phyloP scores from a whole-genome alignment of 2,113 vertebrate genomes.

The Melanotaenia duboulayi region DNA sequence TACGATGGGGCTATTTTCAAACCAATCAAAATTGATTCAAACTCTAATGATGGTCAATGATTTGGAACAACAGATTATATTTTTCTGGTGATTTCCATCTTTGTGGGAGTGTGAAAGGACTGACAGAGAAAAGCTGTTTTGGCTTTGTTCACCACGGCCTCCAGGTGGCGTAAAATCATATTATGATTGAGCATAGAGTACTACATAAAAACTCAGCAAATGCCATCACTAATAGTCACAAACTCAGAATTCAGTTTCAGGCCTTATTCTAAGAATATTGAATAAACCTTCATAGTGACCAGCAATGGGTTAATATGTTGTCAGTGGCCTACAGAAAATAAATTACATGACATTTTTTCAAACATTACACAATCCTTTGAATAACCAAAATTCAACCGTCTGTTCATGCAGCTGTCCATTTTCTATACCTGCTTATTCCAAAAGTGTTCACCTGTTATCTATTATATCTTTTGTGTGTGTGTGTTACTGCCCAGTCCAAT shows the following conservation, averaged over 20 bases:
- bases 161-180: slow-evolving; percentile 38
- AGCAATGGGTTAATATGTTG: neutral
- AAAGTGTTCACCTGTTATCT: no score
- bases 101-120: neutral
- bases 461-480: no score
- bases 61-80: neutral
- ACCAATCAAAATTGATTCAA: neutral
- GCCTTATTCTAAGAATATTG: no score
- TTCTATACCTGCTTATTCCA: no score
- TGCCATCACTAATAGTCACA: no score
- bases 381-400: no score
- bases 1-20: neutral
- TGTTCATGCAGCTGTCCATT: no score
- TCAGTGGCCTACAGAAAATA: neutral
- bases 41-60: neutral
- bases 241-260: neutral
- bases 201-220: neutral
- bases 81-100: slow-evolving; percentile 12
- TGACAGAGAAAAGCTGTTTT: slow-evolving; percentile 7
- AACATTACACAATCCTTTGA: no score
- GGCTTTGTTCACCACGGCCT: neutral
- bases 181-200: no score
- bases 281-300: no score
- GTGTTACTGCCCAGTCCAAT: neutral
- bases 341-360: neutral